Evolutionary conservation across 2,888 invertebrate species (phyloP), one percentile per base, ranked within the genome.

Genomic region (Phania funesta): DNA sequence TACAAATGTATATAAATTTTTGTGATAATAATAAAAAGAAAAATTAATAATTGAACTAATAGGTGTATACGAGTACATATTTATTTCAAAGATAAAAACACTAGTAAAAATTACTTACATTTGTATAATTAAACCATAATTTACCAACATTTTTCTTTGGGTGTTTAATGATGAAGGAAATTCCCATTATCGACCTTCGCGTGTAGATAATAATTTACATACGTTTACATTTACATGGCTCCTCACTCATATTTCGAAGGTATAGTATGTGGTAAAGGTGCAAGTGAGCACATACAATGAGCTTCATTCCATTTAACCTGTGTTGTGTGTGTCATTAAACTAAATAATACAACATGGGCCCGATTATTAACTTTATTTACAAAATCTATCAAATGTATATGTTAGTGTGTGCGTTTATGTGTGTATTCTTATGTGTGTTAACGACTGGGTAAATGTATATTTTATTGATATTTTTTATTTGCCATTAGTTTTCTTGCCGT

Each of bases 191-290:
- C 75, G 75, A 70, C 75, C 80, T 75, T 75, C 70, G 75, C 80
- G 75, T 80, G 75, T 64, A 75, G 68, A 80, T 75, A 80, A 48
- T 68, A 80, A 75, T 75, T 74, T 80, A 68, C 64, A 80, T 80
- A 54, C 52, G 35, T 9, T 41, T 70, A 18, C 22, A 18, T 26
- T 60, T 67, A 26, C 35, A 11, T 26, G 24, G 7, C 24, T 22
- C 29, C 29, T 16, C 6, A 52, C 41, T 38, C 35, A 9, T 29
- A 13, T 24, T 18, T 22, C 7, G 50, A 41, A 22, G 6, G 13
- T 13, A 22, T 48, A 13, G 11, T 9, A 22, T 3, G 2, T 48
- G 9, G n/a, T 20, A n/a, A 29, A 52, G 13, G 11, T 56, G 44
- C 35, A 38, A 22, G 24, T 24, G 26, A 26, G 3, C 18, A 58